phyloP scores from a whole-genome alignment of 2,888 invertebrate genomes.

The Coleophora deauratella region DNA sequence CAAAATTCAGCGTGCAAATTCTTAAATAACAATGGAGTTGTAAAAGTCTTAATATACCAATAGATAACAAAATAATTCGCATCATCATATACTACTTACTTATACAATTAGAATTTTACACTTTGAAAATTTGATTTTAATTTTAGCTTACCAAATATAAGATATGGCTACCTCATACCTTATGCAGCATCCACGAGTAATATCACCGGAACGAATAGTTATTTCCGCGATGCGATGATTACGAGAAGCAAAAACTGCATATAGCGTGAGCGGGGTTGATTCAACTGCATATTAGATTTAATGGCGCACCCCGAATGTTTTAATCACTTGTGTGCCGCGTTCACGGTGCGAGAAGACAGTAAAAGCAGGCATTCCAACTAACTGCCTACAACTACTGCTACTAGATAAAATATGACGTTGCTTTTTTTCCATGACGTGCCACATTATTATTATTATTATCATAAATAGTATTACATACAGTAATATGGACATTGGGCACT shows the following conservation, averaged over 20 bases:
- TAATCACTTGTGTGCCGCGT: slow-evolving; percentile 44
- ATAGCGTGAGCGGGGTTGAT: slow-evolving; percentile 36
- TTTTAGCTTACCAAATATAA: neutral
- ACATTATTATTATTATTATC: neutral
- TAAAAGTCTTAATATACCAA: too few species aligned
- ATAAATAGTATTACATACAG: neutral
- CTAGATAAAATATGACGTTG: neutral
- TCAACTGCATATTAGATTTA: slow-evolving; percentile 67
- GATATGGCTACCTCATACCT: neutral
- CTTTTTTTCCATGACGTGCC: neutral
- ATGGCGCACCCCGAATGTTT: slow-evolving; percentile 61
- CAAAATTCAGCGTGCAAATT: too few species aligned
- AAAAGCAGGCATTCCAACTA: neutral
- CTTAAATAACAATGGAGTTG: too few species aligned
- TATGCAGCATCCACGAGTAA: too few species aligned
- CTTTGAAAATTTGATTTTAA: too few species aligned
- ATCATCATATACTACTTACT: too few species aligned
- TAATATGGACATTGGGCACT: neutral
- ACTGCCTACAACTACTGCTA: neutral
- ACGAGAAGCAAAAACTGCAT: slow-evolving; percentile 46
- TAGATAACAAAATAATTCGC: too few species aligned
- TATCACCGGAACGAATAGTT: slow-evolving; percentile 1
- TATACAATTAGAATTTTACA: too few species aligned
- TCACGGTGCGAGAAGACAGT: neutral
- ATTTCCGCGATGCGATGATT: slow-evolving; percentile 40